Conservation (phyloP, 2,797 vertebrate species). For the Oreochromis mossambicus region DNA sequence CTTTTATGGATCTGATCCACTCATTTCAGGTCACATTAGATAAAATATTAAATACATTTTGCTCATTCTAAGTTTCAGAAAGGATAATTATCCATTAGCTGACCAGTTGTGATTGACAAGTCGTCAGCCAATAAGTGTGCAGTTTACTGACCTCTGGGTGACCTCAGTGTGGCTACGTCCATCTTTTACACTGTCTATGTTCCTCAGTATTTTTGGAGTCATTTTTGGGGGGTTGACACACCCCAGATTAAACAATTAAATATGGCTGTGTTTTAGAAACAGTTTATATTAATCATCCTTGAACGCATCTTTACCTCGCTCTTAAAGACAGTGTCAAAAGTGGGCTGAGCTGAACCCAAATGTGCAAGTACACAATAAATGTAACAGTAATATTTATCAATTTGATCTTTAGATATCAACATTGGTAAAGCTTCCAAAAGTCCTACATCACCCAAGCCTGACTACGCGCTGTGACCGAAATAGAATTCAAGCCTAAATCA, state of each 20-base stretch:
- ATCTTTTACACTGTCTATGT: neutral
- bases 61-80: neutral
- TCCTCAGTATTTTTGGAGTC: neutral
- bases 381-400: conserved; percentile 37
- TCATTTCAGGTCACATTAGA: neutral
- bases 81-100: neutral
- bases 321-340: neutral
- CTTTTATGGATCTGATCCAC: neutral
- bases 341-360: conserved; percentile 1
- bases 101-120: neutral
- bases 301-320: neutral
- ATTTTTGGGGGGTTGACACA: neutral
- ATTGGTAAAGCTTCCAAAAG: conserved; percentile 13
- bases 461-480: neutral
- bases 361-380: conserved; percentile 23
- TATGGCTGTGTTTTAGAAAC: neutral
- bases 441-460: neutral
- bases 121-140: neutral
- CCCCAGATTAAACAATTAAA: neutral
- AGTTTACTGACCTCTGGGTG: neutral
- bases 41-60: neutral
- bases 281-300: neutral
- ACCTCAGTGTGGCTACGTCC: neutral
- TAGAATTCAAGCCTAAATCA: neutral
- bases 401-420: conserved; percentile 44